Conservation (phyloP, 2,113 vertebrate genomes). For the Hylia prasina region DNA sequence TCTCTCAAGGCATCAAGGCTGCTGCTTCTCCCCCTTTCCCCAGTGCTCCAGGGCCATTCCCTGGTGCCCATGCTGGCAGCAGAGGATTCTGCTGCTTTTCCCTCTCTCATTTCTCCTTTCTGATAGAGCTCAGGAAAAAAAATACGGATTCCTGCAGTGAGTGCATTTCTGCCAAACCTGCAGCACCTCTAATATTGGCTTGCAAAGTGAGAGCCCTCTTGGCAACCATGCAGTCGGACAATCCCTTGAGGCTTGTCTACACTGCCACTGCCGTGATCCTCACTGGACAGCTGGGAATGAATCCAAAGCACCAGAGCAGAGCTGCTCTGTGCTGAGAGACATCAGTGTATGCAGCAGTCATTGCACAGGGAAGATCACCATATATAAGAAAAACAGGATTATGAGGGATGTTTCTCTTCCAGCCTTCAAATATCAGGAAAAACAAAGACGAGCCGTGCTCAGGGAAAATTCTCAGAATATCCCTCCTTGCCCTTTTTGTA, state of each 20-base stretch:
- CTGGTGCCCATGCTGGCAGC: not conserved
- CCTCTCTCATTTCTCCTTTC: not conserved
- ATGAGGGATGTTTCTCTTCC: not conserved
- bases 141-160: rapidly evolving
- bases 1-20: not conserved
- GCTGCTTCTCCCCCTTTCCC: not conserved
- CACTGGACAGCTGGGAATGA: not conserved
- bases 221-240: not conserved
- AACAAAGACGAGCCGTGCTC: not conserved
- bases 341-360: not conserved
- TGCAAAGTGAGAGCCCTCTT: not conserved
- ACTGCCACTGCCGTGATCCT: not conserved
- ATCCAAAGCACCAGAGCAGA: not conserved
- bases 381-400: not conserved
- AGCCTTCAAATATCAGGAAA: not conserved
- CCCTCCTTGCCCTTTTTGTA: not conserved
- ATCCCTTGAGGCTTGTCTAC: not conserved
- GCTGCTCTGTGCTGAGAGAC: not conserved
- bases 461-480: not conserved
- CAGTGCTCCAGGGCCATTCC: not conserved
- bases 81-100: not conserved
- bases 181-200: not conserved
- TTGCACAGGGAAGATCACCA: not conserved
- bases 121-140: not conserved
- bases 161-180: not conserved